Evolutionary conservation across 2,888 invertebrate species (phyloP).

Genomic region (Lasius fuliginosus): DNA sequence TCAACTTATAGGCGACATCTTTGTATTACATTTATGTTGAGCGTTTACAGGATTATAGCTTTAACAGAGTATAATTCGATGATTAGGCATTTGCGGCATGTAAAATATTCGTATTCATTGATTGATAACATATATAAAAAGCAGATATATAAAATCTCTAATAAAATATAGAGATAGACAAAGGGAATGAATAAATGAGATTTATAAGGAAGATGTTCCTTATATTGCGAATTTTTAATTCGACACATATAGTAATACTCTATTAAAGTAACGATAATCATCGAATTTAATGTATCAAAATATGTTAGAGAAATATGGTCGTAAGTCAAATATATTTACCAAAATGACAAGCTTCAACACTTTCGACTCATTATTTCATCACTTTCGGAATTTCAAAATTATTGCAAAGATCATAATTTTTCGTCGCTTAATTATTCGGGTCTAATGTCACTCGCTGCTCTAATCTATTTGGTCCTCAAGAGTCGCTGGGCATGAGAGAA

Average conservation of each 20-base stretch:
- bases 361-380: not conserved
- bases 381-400: not conserved
- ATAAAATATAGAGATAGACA: not conserved
- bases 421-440: not conserved
- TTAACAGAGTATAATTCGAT: not conserved
- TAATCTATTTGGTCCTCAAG: slow-evolving; percentile 22
- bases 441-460: not conserved
- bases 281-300: not conserved
- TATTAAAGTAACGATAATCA: not conserved
- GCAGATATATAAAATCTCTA: not conserved
- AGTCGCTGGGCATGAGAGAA: not conserved
- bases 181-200: not conserved
- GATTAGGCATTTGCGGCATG: not conserved
- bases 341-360: not conserved
- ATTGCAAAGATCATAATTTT: not conserved
- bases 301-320: not conserved
- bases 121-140: not conserved
- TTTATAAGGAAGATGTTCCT: not conserved
- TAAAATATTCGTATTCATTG: not conserved
- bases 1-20: not conserved
- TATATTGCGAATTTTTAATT: not conserved
- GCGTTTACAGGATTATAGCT: not conserved
- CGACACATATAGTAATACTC: not conserved
- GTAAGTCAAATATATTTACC: not conserved
- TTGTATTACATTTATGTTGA: not conserved